Conservation (phyloP, 1,140 invertebrate genomes). For the Sitobion miscanthi region DNA sequence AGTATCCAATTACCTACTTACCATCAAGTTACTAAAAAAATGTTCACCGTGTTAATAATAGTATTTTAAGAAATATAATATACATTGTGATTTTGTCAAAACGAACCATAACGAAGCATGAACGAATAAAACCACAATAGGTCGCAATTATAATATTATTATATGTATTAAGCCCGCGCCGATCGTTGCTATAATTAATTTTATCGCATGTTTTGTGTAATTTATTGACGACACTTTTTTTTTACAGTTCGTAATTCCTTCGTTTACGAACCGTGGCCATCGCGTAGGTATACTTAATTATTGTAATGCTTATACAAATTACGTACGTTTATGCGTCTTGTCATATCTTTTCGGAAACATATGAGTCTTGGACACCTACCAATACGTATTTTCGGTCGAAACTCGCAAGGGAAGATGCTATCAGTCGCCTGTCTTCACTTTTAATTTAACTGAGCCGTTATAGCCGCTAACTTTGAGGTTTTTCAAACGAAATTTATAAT, state of each 20-base stretch:
- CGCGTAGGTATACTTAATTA: slow-evolving; percentile 47
- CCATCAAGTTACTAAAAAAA: not conserved
- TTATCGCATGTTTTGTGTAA: not conserved
- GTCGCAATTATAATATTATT: not conserved
- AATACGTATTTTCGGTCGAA: slow-evolving; percentile 41
- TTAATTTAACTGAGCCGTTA: slow-evolving; percentile 33
- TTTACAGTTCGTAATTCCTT: slow-evolving; percentile 14
- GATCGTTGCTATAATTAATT: slow-evolving; percentile 1
- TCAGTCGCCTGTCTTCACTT: not conserved
- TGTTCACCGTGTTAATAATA: not conserved
- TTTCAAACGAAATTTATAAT: not conserved
- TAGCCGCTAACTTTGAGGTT: not conserved
- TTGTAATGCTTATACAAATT: slow-evolving; percentile 40
- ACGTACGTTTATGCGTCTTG: slow-evolving; percentile 14
- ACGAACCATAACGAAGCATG: not conserved
- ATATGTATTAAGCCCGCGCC: not conserved
- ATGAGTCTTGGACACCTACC: slow-evolving; percentile 40
- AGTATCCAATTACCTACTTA: not conserved
- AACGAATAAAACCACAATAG: not conserved
- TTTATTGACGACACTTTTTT: not conserved
- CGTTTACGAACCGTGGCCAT: slow-evolving; percentile 25
- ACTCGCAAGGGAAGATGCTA: slow-evolving; percentile 43
- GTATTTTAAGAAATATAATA: not conserved
- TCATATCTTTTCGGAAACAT: slow-evolving; percentile 30
- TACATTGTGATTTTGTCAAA: not conserved